These are phyloP conservation scores for Aquatica leii DNA, from an alignment of 2,888 invertebrate genomes.

Conservation along the genomic window DNA sequence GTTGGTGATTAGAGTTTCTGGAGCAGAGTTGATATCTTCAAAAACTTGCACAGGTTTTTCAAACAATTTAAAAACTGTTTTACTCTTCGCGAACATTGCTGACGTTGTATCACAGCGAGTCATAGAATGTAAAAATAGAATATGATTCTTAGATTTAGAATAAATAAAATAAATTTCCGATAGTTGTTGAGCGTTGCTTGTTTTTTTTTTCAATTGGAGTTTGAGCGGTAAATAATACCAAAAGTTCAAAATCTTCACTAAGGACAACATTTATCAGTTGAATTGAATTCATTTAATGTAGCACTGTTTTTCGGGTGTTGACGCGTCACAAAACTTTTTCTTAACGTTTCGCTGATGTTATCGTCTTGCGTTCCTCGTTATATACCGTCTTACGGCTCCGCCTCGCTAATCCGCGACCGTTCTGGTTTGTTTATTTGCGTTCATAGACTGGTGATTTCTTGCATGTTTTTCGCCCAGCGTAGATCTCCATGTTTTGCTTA, in stretches of 20 bases:
- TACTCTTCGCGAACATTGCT: constrained; percentile 38
- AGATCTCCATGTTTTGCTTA: no score
- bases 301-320: no score
- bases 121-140: constrained; percentile 28
- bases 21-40: constrained; percentile 40
- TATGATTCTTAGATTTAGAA: constrained; percentile 37
- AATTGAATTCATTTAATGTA: not conserved
- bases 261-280: constrained; percentile 2
- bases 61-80: constrained; percentile 26
- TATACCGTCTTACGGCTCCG: no score
- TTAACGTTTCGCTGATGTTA: no score
- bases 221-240: not conserved
- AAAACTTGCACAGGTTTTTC: constrained; percentile 32
- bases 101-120: constrained; percentile 21
- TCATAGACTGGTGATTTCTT: no score
- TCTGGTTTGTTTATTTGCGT: no score
- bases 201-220: no score
- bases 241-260: not conserved
- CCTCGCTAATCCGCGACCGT: no score
- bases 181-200: not conserved
- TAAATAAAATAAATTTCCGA: not conserved
- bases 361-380: no score
- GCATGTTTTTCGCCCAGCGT: no score
- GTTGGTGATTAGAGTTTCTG: constrained; percentile 39
- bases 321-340: no score